Base-by-base conservation (phyloP, 2,113 vertebrate genomes). In the Neolamprologus variostigma region DNA sequence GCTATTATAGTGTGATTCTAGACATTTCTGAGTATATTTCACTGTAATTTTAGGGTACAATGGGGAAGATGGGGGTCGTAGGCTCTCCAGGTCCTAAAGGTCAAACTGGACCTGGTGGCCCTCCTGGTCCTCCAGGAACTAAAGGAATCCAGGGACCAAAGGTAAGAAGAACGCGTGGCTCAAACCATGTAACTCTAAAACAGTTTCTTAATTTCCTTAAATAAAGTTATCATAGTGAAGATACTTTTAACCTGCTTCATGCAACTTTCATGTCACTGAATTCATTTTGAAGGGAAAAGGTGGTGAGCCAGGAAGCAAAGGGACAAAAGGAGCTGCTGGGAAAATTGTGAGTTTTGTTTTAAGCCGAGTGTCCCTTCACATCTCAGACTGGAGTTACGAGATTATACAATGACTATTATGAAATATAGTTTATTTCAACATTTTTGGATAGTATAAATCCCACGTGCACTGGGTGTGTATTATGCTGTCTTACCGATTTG, bases 1-100 rank as follows among this genome's bases (percentile, higher is more conserved):
- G 19, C 11, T 28, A 6, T 59, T 71, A 9, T 45, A 19, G 23
- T 45, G 26, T 6, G 35, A 42, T 10, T 40, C 3, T 6, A n/a
- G 16, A 17, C 26, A 3, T 28, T 3, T 42, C 13, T 1, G n/a
- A 28, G 13, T 54, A 33, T 26, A 54, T 51, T 28, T 76, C 8
- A 21, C 47, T 81, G 9, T 54, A 1, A 68, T 87, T 85, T 79
- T 23, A 96, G 96, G 94, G 95, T 8, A 45, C 87, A 21, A 2
- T 47, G 13, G 96, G 96, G 21, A 91, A 84, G 45, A 59, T 8
- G 19, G 96, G 96, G 12, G 76, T 86, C 31, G 51, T 16, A 40
- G 96, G 96, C 5, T n/a, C 63, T 76, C 14, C 79, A 7, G 95
- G 96, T 50, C 61, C 37, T 13, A 96, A 95, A 93, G 97, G 96